Evolutionary conservation across 2,113 vertebrate species (phyloP).

Genomic region (Carollia perspicillata): DNA sequence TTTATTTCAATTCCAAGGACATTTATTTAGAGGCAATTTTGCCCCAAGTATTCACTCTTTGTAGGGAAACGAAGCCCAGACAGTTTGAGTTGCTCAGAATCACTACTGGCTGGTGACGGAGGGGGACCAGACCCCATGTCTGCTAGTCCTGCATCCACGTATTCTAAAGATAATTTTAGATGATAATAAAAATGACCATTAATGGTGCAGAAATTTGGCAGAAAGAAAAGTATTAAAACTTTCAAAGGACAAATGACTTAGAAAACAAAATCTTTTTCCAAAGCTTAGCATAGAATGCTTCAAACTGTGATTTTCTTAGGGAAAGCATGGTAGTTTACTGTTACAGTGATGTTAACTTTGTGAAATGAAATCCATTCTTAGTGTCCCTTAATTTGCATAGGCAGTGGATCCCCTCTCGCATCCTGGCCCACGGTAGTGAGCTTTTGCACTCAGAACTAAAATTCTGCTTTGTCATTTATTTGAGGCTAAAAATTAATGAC

Average conservation of each 20-base stretch:
- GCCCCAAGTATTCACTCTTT: not conserved
- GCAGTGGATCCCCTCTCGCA: not conserved
- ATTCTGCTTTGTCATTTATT: slow-evolving; percentile 46
- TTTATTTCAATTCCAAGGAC: not conserved
- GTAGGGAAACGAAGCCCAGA: not conserved
- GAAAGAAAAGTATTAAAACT: not conserved
- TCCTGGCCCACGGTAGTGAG: not conserved
- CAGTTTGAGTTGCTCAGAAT: not conserved
- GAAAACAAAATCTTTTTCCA: not conserved
- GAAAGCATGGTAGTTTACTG: not conserved
- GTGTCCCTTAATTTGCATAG: slow-evolving; percentile 33
- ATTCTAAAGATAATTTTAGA: not conserved
- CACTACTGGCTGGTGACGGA: not conserved
- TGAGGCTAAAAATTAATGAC: slow-evolving; percentile 61
- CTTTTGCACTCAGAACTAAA: not conserved
- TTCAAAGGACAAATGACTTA: not conserved
- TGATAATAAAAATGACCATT: not conserved
- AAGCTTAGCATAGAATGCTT: not conserved
- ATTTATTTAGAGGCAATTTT: not conserved
- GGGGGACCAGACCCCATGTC: not conserved
- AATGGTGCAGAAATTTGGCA: not conserved
- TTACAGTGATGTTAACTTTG: slow-evolving; percentile 29
- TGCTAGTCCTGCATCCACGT: rapidly evolving
- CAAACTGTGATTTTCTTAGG: not conserved
- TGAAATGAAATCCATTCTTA: slow-evolving; percentile 11